phyloP scores from a whole-genome alignment of 2,888 invertebrate species.

The Apamea crenata region DNA sequence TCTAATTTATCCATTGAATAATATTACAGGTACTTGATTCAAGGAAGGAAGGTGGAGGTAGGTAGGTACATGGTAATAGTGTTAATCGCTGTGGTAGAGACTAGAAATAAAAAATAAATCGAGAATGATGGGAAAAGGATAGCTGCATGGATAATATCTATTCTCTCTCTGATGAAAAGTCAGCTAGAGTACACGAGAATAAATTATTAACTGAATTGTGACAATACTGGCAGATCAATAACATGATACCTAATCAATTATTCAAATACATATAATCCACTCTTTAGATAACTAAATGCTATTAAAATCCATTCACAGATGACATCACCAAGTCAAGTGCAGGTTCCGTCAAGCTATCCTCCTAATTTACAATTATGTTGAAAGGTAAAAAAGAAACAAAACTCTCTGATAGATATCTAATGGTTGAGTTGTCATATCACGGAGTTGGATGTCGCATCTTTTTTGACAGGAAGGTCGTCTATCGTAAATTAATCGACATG shows the following conservation, averaged over 20 bases:
- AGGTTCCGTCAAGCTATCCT: slow-evolving; percentile 63
- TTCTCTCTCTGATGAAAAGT: background rate
- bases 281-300: slow-evolving; percentile 8
- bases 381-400: slow-evolving; percentile 71
- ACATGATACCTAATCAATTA: slow-evolving; percentile 16
- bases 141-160: background rate
- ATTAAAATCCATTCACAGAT: slow-evolving; percentile 25
- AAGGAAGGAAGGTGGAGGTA: background rate
- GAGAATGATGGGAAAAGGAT: background rate
- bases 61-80: background rate
- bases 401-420: slow-evolving; percentile 71
- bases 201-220: background rate
- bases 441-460: slow-evolving; percentile 73
- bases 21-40: background rate
- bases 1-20: background rate
- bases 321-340: slow-evolving; percentile 36
- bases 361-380: slow-evolving; percentile 73
- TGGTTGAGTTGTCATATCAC: slow-evolving; percentile 76
- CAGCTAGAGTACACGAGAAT: background rate
- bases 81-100: background rate
- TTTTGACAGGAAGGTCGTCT: slow-evolving; percentile 85
- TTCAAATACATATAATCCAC: slow-evolving; percentile 20
- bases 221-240: background rate
- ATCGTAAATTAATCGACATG: slow-evolving; percentile 84
- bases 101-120: background rate